Conservation (phyloP, 1,140 invertebrate genomes). For the Apolygus lucorum region DNA sequence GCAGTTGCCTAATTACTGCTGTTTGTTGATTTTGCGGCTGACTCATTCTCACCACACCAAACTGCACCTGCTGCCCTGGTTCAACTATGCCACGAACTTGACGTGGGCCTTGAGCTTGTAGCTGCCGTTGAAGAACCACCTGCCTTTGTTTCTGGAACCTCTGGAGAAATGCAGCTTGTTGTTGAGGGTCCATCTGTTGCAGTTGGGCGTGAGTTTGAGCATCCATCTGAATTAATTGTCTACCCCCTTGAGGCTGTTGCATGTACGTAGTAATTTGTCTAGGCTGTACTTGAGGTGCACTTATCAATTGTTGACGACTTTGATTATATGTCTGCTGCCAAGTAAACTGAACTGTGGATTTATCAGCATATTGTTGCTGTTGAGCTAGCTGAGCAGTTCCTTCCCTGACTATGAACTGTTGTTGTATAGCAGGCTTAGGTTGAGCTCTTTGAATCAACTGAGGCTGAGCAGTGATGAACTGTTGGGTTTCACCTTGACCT, state of each 20-base stretch:
- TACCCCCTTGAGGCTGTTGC: conserved; percentile 36
- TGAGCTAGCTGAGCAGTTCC: conserved; percentile 8
- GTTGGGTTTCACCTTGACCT: conserved; percentile 28
- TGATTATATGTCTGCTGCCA: conserved; percentile 29
- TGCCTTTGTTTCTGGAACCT: conserved; percentile 61
- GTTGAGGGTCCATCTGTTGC: conserved; percentile 68
- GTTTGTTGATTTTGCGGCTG: conserved; percentile 34
- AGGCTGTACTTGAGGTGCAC: conserved; percentile 21
- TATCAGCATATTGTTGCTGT: conserved; percentile 27
- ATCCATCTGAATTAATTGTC: conserved; percentile 65
- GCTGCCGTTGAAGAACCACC: conserved; percentile 43
- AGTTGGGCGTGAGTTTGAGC: conserved; percentile 72
- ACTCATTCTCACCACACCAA: conserved; percentile 21
- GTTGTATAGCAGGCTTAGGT: conserved; percentile 26
- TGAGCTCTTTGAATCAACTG: conserved; percentile 23
- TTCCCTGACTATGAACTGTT: conserved; percentile 29
- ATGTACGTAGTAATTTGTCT: conserved; percentile 34
- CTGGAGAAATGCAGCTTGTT: conserved; percentile 64
- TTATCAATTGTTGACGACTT: conserved; percentile 24
- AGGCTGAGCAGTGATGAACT: conserved; percentile 29
- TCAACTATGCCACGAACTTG: conserved; percentile 18
- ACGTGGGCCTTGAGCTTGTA: conserved; percentile 36
- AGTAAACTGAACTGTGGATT: conserved; percentile 22
- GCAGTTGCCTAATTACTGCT: conserved; percentile 50
- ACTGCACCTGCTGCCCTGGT: conserved; percentile 24